A percentile compares a stretch with the other conserved stretches of the same genome.
Evolutionary conservation across 2,113 vertebrate genomes (phyloP).

Genomic region (Gadus macrocephalus): DNA sequence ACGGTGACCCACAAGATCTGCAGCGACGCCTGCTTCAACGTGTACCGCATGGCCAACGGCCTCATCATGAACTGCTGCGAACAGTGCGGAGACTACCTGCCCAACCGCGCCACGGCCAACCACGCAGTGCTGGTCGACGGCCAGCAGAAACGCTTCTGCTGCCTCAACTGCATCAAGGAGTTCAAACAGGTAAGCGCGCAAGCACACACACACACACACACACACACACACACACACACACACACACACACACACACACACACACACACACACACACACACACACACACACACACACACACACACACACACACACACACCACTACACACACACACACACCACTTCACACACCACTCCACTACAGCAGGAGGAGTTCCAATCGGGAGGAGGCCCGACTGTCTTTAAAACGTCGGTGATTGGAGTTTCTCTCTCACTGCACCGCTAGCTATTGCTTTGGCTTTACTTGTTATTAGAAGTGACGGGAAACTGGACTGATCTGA

Average conservation of each 20-base stretch:
- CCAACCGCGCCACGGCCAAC: constrained; percentile 90
- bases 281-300: too few species aligned
- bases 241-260: neutral
- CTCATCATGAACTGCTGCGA: constrained; percentile 99
- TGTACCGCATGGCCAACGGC: constrained; percentile 95
- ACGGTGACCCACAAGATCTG: constrained; percentile 98
- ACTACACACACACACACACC: neutral
- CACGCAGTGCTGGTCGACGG: constrained; percentile 91
- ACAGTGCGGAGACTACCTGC: constrained; percentile 95
- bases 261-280: too few species aligned
- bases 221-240: neutral
- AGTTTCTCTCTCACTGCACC: too few species aligned
- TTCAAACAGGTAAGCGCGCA: constrained; percentile 89
- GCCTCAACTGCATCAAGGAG: constrained; percentile 92
- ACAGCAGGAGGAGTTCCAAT: too few species aligned
- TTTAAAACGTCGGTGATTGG: too few species aligned
- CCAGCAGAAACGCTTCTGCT: constrained; percentile 97
- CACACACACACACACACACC: too few species aligned
- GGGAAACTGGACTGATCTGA: too few species aligned
- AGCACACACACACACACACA: neutral
- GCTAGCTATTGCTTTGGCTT: too few species aligned
- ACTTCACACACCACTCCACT: too few species aligned
- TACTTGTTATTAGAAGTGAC: too few species aligned
- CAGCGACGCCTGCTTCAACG: constrained; percentile 96
- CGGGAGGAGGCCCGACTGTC: too few species aligned